Evolutionary conservation across 2,888 invertebrate genomes (phyloP).

Genomic region (Aspidiotus rigidus): DNA sequence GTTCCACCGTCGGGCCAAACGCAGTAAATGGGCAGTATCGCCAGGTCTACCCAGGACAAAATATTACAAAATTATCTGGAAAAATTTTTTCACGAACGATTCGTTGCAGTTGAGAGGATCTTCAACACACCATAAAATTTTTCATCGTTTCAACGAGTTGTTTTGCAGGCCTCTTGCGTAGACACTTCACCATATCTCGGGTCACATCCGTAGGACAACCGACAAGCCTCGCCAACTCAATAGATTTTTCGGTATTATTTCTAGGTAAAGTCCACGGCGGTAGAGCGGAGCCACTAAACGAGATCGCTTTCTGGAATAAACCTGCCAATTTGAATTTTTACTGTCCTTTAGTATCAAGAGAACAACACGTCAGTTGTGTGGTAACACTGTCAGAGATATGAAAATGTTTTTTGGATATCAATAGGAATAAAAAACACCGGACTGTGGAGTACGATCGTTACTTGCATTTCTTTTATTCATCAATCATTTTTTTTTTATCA

Average conservation of each 20-base stretch:
- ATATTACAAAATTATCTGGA: neutral
- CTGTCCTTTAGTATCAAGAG: neutral
- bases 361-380: neutral
- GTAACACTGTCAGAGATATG: neutral
- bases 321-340: conserved; percentile 37
- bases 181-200: conserved; percentile 40
- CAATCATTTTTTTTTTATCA: too few species aligned
- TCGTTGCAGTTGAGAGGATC: neutral
- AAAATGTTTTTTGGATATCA: too few species aligned
- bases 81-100: neutral
- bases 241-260: conserved; percentile 39
- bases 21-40: conserved; percentile 60
- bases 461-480: too few species aligned
- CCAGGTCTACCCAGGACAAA: conserved; percentile 45
- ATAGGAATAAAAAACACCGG: too few species aligned
- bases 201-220: conserved; percentile 40
- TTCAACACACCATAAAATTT: conserved; percentile 29
- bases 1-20: conserved; percentile 63
- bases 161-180: conserved; percentile 39
- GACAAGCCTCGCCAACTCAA: conserved; percentile 38
- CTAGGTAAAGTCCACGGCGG: conserved; percentile 40
- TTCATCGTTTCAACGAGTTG: conserved; percentile 37
- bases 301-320: conserved; percentile 41
- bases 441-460: neutral
- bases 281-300: conserved; percentile 42